Evolutionary conservation across 2,113 vertebrate genomes (phyloP), one percentile per base, ranked within the genome.

Genomic region (Notarius lentiginosus): DNA sequence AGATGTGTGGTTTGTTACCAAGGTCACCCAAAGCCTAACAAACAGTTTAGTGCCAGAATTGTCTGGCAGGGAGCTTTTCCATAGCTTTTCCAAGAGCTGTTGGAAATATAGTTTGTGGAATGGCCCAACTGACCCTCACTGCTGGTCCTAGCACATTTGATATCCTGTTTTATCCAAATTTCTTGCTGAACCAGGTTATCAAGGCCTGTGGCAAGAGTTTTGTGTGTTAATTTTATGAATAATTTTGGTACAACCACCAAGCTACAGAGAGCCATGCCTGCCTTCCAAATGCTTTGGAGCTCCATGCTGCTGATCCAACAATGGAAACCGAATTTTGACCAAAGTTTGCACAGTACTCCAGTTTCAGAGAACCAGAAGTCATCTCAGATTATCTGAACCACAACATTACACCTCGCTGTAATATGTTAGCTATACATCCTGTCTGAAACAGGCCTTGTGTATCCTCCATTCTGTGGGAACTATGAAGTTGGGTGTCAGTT

Each of bases 1-100:
- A 82, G 47, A 65, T 22, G 56, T 73, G 89, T 66, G 51, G 51
- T 82, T 83, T 12, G 70, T 90, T 91, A 87, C 90, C 86, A 91
- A 85, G 83, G 81, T 68, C 84, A 87, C 79, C 10, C 79, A 63
- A 30, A 47, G 61, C 87, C 84, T 83, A 79, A 88, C 66, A 87
- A 89, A 81, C 82, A 88, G 18, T 79, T 86, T 76, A 47, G 75
- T 83, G 72, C 77, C 53, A 79, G 79, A 86, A 82, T 80, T 82
- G 76, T 76, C 84, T 58, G 73, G 73, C 41, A 72, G 79, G 47
- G 17, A 79, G 47, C 73, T 75, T 84, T 83, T 82, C 63, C 63
- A 79, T n/a, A 73, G 58, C 79, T 66, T 76, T 65, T 87, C 68
- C 14, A 17, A 24, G 55, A 11, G 81, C 80, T 65, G 61, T 58